phyloP scores from a whole-genome alignment of 2,113 vertebrate species.

The Falcunculus frontatus region DNA sequence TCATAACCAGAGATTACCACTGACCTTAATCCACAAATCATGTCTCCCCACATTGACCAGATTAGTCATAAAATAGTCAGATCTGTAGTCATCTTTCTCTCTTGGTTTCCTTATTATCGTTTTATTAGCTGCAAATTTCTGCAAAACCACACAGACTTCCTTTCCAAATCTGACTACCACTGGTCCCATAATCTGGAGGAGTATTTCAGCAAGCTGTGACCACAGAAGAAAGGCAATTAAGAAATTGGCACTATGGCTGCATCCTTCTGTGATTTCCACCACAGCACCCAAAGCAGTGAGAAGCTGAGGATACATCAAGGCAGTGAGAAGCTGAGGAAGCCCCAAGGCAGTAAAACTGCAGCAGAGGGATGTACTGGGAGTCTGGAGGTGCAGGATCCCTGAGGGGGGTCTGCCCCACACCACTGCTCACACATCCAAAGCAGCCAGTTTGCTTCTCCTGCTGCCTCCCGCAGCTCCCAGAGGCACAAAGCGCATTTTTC shows the following conservation, averaged over 20 bases:
- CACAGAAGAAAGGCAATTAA: not conserved
- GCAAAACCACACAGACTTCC: conserved; percentile 5
- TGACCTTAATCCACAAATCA: not conserved
- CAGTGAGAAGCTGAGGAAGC: not conserved
- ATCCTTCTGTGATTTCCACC: not conserved
- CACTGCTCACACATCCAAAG: fast-evolving
- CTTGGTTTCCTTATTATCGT: not conserved
- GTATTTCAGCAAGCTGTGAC: not conserved
- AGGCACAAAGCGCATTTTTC: fast-evolving
- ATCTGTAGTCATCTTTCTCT: not conserved
- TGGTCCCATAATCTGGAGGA: not conserved
- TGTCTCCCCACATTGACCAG: not conserved
- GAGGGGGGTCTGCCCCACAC: not conserved
- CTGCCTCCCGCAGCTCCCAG: not conserved
- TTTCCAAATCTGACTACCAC: conserved; percentile 10
- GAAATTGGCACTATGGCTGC: not conserved
- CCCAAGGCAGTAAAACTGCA: not conserved
- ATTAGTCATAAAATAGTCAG: conserved; percentile 21
- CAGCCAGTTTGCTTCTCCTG: not conserved
- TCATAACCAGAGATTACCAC: not conserved
- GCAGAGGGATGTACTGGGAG: not conserved
- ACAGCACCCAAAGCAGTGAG: not conserved
- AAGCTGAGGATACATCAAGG: not conserved
- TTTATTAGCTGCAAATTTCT: conserved; percentile 40
- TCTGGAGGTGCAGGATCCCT: not conserved